Percentiles rank a stretch among this genome's conserved stretches.
Conservation (phyloP, 2,797 vertebrate genomes). For the Sebastes reedi region DNA sequence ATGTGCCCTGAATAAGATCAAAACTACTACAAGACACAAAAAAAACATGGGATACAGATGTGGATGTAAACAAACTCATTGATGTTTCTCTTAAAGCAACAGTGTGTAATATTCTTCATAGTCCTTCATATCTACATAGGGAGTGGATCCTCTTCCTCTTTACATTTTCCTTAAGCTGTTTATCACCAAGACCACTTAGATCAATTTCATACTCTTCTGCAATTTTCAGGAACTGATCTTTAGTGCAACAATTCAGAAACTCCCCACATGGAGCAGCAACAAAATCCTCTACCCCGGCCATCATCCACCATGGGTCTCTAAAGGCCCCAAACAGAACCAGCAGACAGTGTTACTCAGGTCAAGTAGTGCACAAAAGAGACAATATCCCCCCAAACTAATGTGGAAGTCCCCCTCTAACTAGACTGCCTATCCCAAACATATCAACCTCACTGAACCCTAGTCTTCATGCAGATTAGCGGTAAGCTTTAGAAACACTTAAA, state of each 20-base stretch:
- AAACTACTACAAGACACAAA: not conserved
- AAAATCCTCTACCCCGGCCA: too few relatives aligned
- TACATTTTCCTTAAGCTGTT: not conserved
- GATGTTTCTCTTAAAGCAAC: too few relatives aligned
- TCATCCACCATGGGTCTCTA: rapidly evolving
- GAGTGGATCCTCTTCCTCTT: not conserved
- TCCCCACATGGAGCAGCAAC: too few relatives aligned
- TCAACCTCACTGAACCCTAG: too few relatives aligned
- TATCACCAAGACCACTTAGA: not conserved
- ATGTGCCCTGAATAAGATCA: not conserved
- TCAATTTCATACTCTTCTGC: not conserved
- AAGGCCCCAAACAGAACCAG: too few relatives aligned
- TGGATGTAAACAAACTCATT: too few relatives aligned
- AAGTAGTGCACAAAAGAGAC: not conserved
- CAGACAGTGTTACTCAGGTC: not conserved
- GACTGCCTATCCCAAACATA: not conserved
- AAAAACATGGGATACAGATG: too few relatives aligned
- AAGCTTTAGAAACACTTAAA: too few relatives aligned
- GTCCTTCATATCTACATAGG: too few relatives aligned
- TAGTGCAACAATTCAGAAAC: not conserved
- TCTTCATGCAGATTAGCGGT: too few relatives aligned
- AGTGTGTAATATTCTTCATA: too few relatives aligned
- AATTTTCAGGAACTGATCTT: not conserved
- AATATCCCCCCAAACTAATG: not conserved
- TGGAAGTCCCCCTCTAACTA: not conserved